Evolutionary conservation across 2,113 vertebrate species (phyloP).

Genomic region (Elachura formosa): DNA sequence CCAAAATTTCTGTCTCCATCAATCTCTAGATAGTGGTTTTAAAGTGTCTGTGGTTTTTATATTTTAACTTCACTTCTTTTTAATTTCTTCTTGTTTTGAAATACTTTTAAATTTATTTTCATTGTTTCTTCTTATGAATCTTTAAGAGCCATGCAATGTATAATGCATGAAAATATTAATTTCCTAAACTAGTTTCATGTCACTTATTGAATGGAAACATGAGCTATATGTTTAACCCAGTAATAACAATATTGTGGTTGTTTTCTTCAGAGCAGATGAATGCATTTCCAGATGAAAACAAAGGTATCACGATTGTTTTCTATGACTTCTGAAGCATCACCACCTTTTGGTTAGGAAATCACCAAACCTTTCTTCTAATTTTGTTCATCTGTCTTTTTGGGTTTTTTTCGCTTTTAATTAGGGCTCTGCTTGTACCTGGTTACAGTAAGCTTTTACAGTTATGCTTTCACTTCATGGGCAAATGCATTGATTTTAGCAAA

Average conservation of each 20-base stretch:
- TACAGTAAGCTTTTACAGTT: neutral
- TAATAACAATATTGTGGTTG: neutral
- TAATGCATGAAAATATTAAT: neutral
- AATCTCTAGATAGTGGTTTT: neutral
- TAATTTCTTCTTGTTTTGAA: neutral
- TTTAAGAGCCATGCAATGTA: neutral
- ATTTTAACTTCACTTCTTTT: neutral
- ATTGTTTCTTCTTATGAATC: neutral
- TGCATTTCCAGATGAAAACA: neutral
- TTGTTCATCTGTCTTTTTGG: neutral
- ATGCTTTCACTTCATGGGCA: neutral
- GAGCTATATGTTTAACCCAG: neutral
- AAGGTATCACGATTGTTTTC: neutral
- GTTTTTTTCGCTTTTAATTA: neutral
- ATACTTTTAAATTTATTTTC: neutral
- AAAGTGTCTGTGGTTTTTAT: neutral
- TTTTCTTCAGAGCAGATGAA: neutral
- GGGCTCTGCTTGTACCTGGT: neutral
- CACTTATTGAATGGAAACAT: neutral
- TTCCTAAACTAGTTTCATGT: slow-evolving; percentile 3
- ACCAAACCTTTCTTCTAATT: neutral
- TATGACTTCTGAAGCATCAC: slow-evolving; percentile 1
- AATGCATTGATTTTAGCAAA: slow-evolving; percentile 22
- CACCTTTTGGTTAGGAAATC: neutral
- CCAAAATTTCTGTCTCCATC: neutral